Evolutionary conservation across 1,140 invertebrate species (phyloP).

Genomic region (Leptinotarsa lineolata): DNA sequence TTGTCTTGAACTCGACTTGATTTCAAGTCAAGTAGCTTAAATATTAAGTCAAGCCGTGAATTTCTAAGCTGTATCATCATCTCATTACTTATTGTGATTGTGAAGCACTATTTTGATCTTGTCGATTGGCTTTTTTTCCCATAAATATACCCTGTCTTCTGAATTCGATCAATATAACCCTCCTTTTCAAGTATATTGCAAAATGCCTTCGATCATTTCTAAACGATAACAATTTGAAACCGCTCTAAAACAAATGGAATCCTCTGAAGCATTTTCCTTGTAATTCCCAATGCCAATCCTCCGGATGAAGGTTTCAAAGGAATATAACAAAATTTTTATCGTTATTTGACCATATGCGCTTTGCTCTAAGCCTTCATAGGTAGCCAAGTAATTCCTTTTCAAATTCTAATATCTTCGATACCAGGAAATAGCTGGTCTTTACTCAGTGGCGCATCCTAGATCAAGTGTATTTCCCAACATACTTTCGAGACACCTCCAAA

Average conservation of each 20-base stretch:
- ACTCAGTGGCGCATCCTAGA: neutral
- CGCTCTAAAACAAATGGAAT: neutral
- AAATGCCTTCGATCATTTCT: neutral
- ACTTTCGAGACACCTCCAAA: neutral
- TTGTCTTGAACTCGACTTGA: no score
- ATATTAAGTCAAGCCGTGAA: no score
- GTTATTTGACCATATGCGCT: slow-evolving; percentile 14
- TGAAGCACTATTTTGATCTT: no score
- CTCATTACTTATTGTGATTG: no score
- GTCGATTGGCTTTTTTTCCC: neutral
- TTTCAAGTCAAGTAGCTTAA: no score
- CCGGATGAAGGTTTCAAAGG: neutral
- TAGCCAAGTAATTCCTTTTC: slow-evolving; percentile 4
- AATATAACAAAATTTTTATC: slow-evolving; percentile 11
- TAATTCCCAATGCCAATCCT: neutral
- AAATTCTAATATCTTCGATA: neutral
- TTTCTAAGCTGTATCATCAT: no score
- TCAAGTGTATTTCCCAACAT: neutral
- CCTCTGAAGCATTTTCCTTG: neutral
- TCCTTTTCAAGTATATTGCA: neutral
- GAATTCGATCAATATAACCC: neutral
- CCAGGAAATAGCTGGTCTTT: neutral
- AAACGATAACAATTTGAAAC: neutral
- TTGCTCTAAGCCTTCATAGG: neutral
- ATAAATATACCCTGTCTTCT: neutral